These are phyloP conservation scores for Cololabis saira DNA, from an alignment of 2,113 vertebrate species.

Conservation along the genomic window DNA sequence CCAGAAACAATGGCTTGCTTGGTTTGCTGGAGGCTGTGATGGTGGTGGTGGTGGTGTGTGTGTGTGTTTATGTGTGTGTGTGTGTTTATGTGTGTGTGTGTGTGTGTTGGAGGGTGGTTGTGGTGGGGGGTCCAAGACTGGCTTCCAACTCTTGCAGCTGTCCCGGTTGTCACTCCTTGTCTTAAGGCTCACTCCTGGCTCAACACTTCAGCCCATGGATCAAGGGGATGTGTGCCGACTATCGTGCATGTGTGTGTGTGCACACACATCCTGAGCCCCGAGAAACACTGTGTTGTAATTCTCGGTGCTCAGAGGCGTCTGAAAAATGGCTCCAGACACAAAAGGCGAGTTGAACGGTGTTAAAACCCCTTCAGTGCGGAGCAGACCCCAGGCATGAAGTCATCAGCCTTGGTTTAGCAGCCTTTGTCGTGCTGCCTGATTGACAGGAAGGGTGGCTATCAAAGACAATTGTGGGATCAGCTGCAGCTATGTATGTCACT, in stretches of 20 bases:
- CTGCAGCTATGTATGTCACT: constrained; percentile 49
- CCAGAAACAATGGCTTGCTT: constrained; percentile 78
- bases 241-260: constrained; percentile 22
- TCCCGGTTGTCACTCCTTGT: constrained; percentile 81
- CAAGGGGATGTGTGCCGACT: constrained; percentile 63
- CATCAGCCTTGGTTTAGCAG: constrained; percentile 74
- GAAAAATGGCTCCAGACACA: constrained; percentile 70
- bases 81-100: constrained; percentile 8
- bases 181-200: constrained; percentile 82
- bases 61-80: constrained; percentile 12
- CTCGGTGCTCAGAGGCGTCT: constrained; percentile 49
- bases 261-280: constrained; percentile 31
- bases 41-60: constrained; percentile 25
- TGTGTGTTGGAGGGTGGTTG: constrained; percentile 27
- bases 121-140: constrained; percentile 55
- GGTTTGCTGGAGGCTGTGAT: constrained; percentile 63
- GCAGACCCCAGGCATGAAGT: constrained; percentile 75
- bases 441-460: constrained; percentile 65
- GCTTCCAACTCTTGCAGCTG: constrained; percentile 80
- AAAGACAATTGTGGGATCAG: constrained; percentile 59
- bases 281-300: constrained; percentile 54
- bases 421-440: constrained; percentile 72
- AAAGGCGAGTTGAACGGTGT: constrained; percentile 72
- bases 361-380: constrained; percentile 74
- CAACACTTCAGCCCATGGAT: constrained; percentile 63